phyloP scores from a whole-genome alignment of 2,888 invertebrate species.

The Phortica okadai region DNA sequence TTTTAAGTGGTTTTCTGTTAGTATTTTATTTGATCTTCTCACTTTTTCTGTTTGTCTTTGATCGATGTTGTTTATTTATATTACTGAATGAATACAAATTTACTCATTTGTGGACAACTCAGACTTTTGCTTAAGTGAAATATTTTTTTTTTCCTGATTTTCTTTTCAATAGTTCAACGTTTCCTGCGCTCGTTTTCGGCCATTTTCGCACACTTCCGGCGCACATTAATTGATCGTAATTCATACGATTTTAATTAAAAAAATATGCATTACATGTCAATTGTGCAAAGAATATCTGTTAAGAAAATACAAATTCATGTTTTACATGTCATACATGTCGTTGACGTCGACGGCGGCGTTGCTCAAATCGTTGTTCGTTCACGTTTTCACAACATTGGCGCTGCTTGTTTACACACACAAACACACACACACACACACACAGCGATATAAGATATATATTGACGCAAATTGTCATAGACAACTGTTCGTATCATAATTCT shows the following conservation, averaged over 20 bases:
- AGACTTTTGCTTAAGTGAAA: too few relatives aligned
- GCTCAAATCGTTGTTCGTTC: neutral
- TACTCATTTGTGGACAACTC: too few relatives aligned
- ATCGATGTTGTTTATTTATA: too few relatives aligned
- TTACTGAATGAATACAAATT: too few relatives aligned
- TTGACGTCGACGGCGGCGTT: neutral
- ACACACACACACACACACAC: neutral
- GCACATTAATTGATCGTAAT: neutral
- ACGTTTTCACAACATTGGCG: neutral
- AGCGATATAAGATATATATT: constrained; percentile 44
- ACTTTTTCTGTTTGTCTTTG: too few relatives aligned
- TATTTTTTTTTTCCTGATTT: too few relatives aligned
- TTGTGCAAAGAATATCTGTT: neutral
- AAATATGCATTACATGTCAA: neutral
- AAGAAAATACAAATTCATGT: constrained; percentile 10
- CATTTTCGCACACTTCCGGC: too few relatives aligned
- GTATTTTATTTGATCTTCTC: neutral
- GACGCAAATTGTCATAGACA: constrained; percentile 67
- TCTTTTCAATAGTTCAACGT: too few relatives aligned
- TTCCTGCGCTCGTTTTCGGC: too few relatives aligned
- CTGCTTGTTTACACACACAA: neutral
- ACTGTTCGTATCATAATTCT: constrained; percentile 47
- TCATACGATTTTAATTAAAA: constrained; percentile 1
- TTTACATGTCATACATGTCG: constrained; percentile 6
- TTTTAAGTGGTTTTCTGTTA: constrained; percentile 1